phyloP scores from a whole-genome alignment of 2,797 vertebrate genomes.

The Pangasius djambal region DNA sequence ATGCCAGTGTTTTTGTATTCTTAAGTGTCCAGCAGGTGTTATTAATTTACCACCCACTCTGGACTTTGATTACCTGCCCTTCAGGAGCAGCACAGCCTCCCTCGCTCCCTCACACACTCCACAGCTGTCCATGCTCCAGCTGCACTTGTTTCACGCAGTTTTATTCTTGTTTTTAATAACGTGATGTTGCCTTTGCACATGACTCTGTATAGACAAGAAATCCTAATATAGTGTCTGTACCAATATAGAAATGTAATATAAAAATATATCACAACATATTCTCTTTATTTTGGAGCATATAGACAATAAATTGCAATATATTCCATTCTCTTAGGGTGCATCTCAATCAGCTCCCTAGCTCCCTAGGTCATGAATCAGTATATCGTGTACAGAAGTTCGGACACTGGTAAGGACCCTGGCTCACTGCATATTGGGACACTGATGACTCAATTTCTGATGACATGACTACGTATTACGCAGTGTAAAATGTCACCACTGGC shows the following conservation, averaged over 20 bases:
- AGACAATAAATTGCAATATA: neutral
- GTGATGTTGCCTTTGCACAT: neutral
- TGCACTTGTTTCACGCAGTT: neutral
- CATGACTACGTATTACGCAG: too few relatives aligned
- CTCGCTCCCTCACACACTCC: neutral
- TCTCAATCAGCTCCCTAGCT: too few relatives aligned
- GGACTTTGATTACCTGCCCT: conserved; percentile 26
- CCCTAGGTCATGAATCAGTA: too few relatives aligned
- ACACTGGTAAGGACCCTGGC: too few relatives aligned
- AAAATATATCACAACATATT: neutral
- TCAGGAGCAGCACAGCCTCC: conserved; percentile 17
- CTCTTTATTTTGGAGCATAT: neutral
- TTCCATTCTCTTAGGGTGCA: neutral
- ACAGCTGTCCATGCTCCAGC: conserved; percentile 1
- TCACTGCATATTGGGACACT: too few relatives aligned
- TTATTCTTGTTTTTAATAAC: neutral
- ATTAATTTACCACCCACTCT: conserved; percentile 27
- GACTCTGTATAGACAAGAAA: neutral
- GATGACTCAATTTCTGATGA: too few relatives aligned
- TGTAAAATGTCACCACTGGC: too few relatives aligned
- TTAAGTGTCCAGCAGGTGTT: conserved; percentile 31
- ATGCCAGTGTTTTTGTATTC: neutral
- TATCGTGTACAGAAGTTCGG: too few relatives aligned
- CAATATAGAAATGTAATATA: neutral
- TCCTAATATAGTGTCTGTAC: neutral